Evolutionary conservation across 2,888 invertebrate species (phyloP), one percentile per base, ranked within the genome.

Genomic region (Antheraea yamamai): DNA sequence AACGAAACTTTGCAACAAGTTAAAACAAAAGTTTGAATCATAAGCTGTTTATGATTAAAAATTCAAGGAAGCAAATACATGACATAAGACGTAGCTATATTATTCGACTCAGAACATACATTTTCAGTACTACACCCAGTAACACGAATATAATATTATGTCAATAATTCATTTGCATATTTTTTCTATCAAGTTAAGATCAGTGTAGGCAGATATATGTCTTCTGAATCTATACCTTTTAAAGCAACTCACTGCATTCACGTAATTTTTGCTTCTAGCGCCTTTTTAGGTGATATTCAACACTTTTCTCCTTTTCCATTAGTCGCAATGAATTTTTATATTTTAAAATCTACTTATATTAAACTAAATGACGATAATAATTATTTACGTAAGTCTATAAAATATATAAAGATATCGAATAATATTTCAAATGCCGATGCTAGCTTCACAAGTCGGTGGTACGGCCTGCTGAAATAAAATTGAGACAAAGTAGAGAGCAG

Each of bases 191-290:
- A 10, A 70, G 70, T 39, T 70, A n/a, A 39, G n/a, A 70, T 39
- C 39, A 70, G 70, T 70, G 70, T 70, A 70, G 70, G 70, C n/a
- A 30, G 70, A 39, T n/a, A 39, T 39, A 70, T 70, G 14, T 39
- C 39, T 70, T 70, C n/a, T 70, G 70, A 70, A 39, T 39, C 70
- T 70, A 70, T n/a, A 39, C 70, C 70, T 70, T 39, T 39, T 70
- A 39, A 39, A 70, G 70, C 0, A 70, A 39, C 35, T 70, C 7
- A 70, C 23, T 70, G 39, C 70, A 70, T 12, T n/a, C 39, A 26
- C 39, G n/a, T 12, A 39, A 20, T n/a, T 70, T 70, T 39, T 70
- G 39, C 39, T 26, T 66, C 64, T 66, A 20, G 16, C 16, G 16
- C 64, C 64, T 16, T 66, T 66, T 66, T 66, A 66, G 64, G 64